Base-by-base conservation (phyloP, 1,140 invertebrate genomes). In the Spodoptera litura region DNA sequence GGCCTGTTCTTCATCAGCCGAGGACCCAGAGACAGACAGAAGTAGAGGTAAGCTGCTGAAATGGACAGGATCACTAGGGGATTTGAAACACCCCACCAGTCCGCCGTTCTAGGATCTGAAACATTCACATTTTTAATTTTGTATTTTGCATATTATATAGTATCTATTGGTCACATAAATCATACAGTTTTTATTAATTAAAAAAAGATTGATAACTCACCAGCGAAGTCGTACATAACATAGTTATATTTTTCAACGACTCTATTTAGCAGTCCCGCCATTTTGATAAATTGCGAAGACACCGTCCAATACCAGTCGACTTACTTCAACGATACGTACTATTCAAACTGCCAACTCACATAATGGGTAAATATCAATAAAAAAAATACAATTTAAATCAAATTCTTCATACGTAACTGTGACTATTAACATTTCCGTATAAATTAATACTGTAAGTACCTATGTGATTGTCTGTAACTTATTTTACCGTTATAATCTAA, bases 51-150 rank as follows among this genome's bases (percentile, higher is more conserved):
- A 0, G 88, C 9, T 0, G 61, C 75, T 11, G 86, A 10, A 0
- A 89, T 66, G 0, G 83, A 27, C 2, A 87, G 15, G 0, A 86
- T 51, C 35, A 82, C 70, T 9, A 83, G 71, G 0, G 88, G 88
- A 44, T 81, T 83, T 0, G 79, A 79, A 10, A 85, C 77, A 2
- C 87, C 59, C 66, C 79, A 83, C 81, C 85, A 87, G 38, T 71
- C 52, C 61, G 83, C 83, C 5, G 84, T 83, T 76, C 87, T 81
- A 0, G 85, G 88, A 82, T 89, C 87, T 89, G 82, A 27, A 87
- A 31, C 13, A 12, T 31, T 0, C 35, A 75, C 27, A 1, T 31
- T 31, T 31, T 20, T 20, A 20, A 20, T 0, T 20, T 20, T 20
- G 1, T 20, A 0, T 20, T 20, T 20, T 20, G 20, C 20, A 20